Evolutionary conservation across 2,888 invertebrate genomes (phyloP), one percentile per base, ranked within the genome.

Genomic region (Arrhopalites spinosus): DNA sequence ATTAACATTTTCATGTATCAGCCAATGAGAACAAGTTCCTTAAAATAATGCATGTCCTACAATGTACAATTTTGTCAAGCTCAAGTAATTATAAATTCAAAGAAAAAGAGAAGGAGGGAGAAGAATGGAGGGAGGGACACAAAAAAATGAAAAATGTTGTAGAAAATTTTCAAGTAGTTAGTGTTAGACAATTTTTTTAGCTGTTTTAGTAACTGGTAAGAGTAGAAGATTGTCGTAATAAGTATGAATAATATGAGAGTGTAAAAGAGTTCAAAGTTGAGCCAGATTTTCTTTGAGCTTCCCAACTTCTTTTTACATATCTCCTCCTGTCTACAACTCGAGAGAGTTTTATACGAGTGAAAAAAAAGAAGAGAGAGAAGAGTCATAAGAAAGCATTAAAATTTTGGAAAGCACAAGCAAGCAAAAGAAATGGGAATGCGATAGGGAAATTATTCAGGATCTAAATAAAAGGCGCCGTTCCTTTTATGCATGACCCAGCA

Each of bases 301-400:
- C 45, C 25, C 29, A n/a, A 2, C 29, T 59, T 59, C 59, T 59
- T 59, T 36, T 68, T 27, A 68, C 68, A 68, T 68, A 50, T 68
- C 45, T 27, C 50, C 8, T 59, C 50, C 8, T 59, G 59, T 59
- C 25, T 59, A 59, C 59, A 59, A 3, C 3, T 36, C 36, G 36
- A 36, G 36, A 36, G 36, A 36, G 36, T 36, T n/a, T n/a, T n/a
- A n/a, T n/a, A n/a, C n/a, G 36, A 36, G 36, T 7, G 36, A 36
- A 25, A 59, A 13, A 25, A 25, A 27, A 36, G 36, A 36, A 11
- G 36, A 36, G 36, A 56, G 25, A 59, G 20, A 25, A 59, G 59
- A 23, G 59, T 27, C 68, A 68, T 68, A 68, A 68, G 68, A 68
- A 68, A 68, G 68, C 68, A 68, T 68, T 68, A 68, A 47, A 27